A percentile compares a stretch with the other conserved stretches of the same genome.
phyloP scores from a whole-genome alignment of 2,797 vertebrate species.

The Pogonophryne albipinna region DNA sequence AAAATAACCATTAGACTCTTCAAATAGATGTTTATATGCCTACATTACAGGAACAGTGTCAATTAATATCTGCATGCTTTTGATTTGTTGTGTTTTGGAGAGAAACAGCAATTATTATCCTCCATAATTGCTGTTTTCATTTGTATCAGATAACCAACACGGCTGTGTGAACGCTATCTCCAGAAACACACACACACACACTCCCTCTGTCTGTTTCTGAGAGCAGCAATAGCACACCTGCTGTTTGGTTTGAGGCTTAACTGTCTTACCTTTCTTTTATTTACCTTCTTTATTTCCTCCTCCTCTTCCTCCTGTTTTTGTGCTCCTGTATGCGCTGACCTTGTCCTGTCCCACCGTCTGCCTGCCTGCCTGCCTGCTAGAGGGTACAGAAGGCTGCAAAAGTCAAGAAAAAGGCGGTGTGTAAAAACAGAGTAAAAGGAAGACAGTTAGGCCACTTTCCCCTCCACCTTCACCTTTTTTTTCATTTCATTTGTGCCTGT shows the following conservation, averaged over 20 bases:
- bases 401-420: slow-evolving; percentile 99
- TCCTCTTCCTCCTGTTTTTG: slow-evolving; percentile 79
- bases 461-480: slow-evolving; percentile 59
- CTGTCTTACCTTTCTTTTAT: slow-evolving; percentile 79
- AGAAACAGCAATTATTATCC: slow-evolving; percentile 73
- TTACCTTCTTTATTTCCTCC: slow-evolving; percentile 80
- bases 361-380: slow-evolving; percentile 89
- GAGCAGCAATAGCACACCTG: slow-evolving; percentile 67
- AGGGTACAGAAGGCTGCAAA: slow-evolving; percentile 99
- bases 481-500: slow-evolving; percentile 52
- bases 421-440: slow-evolving; percentile 84
- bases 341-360: slow-evolving; percentile 75
- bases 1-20: slow-evolving; percentile 2
- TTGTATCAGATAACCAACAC: slow-evolving; percentile 73
- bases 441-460: slow-evolving; percentile 55
- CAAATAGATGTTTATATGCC: slow-evolving; percentile 23
- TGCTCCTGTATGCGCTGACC: slow-evolving; percentile 80
- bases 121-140: slow-evolving; percentile 81
- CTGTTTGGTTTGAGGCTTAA: slow-evolving; percentile 77
- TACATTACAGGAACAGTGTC: slow-evolving; percentile 37
- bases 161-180: slow-evolving; percentile 65
- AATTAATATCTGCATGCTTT: slow-evolving; percentile 69
- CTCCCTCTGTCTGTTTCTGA: slow-evolving; percentile 44
- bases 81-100: slow-evolving; percentile 67
- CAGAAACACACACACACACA: slow-evolving; percentile 33